These are phyloP conservation scores for Coluber constrictor DNA, from an alignment of 2,797 vertebrate species.

Conservation along the genomic window DNA sequence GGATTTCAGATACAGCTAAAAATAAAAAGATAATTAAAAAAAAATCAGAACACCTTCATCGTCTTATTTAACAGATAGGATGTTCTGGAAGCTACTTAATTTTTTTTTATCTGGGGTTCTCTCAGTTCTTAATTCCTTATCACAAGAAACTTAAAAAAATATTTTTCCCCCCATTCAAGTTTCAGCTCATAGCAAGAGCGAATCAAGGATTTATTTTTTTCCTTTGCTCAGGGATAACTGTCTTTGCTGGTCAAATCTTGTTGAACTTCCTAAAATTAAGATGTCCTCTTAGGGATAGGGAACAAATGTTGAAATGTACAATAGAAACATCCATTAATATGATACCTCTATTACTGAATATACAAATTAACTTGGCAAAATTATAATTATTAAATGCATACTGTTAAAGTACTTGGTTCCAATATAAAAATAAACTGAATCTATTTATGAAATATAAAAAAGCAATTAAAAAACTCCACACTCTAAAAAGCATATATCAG, in stretches of 20 bases:
- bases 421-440: neutral
- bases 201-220: neutral
- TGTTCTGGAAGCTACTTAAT: neutral
- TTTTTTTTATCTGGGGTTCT: neutral
- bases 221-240: neutral
- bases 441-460: neutral
- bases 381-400: neutral
- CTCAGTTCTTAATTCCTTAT: neutral
- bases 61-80: neutral
- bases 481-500: neutral
- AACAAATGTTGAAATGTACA: neutral
- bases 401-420: neutral
- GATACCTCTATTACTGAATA: neutral
- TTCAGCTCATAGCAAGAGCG: neutral
- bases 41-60: neutral
- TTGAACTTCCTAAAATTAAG: rapidly evolving
- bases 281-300: neutral
- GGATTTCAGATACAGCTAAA: neutral
- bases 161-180: neutral
- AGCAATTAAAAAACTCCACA: neutral
- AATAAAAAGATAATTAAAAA: neutral
- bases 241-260: neutral
- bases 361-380: neutral
- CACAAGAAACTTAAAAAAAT: neutral
- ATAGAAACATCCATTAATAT: neutral